Base-by-base conservation (phyloP, 2,797 vertebrate species). In the Tachyglossus aculeatus region DNA sequence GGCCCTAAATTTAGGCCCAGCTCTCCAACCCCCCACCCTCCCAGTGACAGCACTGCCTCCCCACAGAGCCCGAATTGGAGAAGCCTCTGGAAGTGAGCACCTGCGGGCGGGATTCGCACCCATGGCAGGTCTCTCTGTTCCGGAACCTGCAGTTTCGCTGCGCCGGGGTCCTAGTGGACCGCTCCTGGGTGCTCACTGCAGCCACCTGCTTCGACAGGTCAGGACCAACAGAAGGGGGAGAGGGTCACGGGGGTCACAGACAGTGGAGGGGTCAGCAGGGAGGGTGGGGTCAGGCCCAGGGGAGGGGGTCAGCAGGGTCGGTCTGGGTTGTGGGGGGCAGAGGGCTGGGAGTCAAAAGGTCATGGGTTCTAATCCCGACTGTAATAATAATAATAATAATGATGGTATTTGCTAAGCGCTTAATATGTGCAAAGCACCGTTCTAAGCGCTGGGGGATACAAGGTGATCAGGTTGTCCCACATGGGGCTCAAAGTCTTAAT, bases 81-180 rank as follows among this genome's bases (percentile, higher is more conserved):
- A n/a, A n/a, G n/a, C n/a, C n/a, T n/a, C n/a, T n/a, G n/a, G n/a
- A n/a, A n/a, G n/a, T 48, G 31, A 29, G 43, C 21, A 78, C 74
- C 7, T 95, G 92, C 37, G 16, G 7, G 3, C 88, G 83, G 41
- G 82, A 89, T 59, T 91, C 92, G 25, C 89, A 89, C 71, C 92
- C 93, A 31, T 95, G 94, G 89, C 92, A 93, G 36, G 93, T 90
- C 2, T 51, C 51, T 2, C 83, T 93, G 38, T 85, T 86, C 70
- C 55, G 53, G 0, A 86, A 85, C 36, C 66, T 86, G 19, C 43
- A 67, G 4, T 73, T 90, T 29, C 39, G 6, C 22, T 94, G 94
- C 55, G 93, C 91, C 2, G 93, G 91, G 24, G 92, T 91, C 6
- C 89, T 95, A 31, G 87, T 94, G 50, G 60, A 88, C 45, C 6